Base-by-base conservation (phyloP, 2,113 vertebrate species). In the Nibea albiflora region DNA sequence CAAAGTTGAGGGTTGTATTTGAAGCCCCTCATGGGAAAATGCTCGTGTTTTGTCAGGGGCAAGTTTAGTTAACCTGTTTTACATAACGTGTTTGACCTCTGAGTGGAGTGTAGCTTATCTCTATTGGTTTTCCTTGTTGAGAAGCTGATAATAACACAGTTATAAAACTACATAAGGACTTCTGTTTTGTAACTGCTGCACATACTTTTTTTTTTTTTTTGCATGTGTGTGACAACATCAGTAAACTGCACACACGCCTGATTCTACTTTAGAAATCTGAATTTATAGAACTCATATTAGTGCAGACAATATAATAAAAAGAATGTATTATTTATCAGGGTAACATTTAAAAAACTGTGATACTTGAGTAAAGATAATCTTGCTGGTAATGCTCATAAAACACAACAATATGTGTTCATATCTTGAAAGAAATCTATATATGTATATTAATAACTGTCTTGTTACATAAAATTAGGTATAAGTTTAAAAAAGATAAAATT, bases 31-130 rank as follows among this genome's bases (percentile, higher is more conserved):
- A 11, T 84, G 76, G 82, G 74, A 84, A 89, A 86, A 73, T 5
- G 12, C 66, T 50, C 22, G 16, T 90, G 78, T 90, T 82, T 76
- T 77, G 58, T 54, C 76, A 83, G 81, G 24, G 19, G 31, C n/a
- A 73, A 31, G 11, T 68, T 63, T 12, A 68, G n/a, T 65, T 67
- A 73, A 35, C 54, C 17, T 65, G 20, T 46, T 78, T 70, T 67
- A 50, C 50, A 62, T 71, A 74, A 86, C 57, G 11, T n/a, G 12
- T 44, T 4, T 77, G 69, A 72, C 72, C 53, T 81, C 42, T 49
- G n/a, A 22, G 17, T 8, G 0, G 1, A 50, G 28, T 3, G 14
- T 3, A 9, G 5, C 35, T 72, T 80, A 86, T 88, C 79, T 62
- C 19, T 76, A 26, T 83, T 86, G 67, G 39, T 65, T 83, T 78